A percentile compares a stretch with the other conserved stretches of the same genome.
Conservation (phyloP, 2,888 invertebrate genomes). For the Leptinotarsa rubiginosa region DNA sequence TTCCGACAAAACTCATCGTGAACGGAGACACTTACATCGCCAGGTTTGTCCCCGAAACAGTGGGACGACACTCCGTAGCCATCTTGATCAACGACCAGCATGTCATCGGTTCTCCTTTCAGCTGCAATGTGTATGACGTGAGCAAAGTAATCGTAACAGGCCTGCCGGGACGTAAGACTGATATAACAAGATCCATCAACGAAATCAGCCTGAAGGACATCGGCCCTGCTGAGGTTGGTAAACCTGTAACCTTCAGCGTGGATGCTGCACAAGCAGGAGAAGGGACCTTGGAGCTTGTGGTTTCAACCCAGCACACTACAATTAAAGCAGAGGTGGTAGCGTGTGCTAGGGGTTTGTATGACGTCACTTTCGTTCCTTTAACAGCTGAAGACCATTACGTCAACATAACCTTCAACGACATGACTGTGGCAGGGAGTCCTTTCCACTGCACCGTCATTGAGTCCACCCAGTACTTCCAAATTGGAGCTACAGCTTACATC, state of each 20-base stretch:
- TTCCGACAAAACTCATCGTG: slow-evolving; percentile 78
- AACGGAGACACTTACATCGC: slow-evolving; percentile 80
- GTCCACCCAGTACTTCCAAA: slow-evolving; percentile 80
- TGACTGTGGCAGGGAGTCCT: slow-evolving; percentile 90
- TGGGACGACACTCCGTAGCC: slow-evolving; percentile 87
- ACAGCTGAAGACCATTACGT: slow-evolving; percentile 91
- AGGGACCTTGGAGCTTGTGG: slow-evolving; percentile 91
- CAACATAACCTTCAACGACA: slow-evolving; percentile 94
- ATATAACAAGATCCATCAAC: slow-evolving; percentile 57
- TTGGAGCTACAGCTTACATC: slow-evolving; percentile 72
- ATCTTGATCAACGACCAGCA: slow-evolving; percentile 86
- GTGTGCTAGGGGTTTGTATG: slow-evolving; percentile 89
- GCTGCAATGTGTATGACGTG: slow-evolving; percentile 94
- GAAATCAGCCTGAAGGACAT: slow-evolving; percentile 64
- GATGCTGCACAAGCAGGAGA: slow-evolving; percentile 96
- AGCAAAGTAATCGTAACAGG: slow-evolving; percentile 81
- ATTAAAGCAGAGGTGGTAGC: slow-evolving; percentile 88
- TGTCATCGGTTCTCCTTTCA: slow-evolving; percentile 91
- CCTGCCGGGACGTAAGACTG: slow-evolving; percentile 64
- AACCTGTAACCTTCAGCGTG: slow-evolving; percentile 91
- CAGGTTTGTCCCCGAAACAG: slow-evolving; percentile 85
- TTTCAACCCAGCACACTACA: slow-evolving; percentile 89
- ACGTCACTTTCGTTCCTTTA: slow-evolving; percentile 92
- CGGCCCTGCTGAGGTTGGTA: slow-evolving; percentile 76
- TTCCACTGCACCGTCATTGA: slow-evolving; percentile 81